Percentiles rank a stretch among this genome's conserved stretches.
These are phyloP conservation scores for Tetramorium simillimum DNA, from an alignment of 1,140 invertebrate species.

Conservation along the genomic window DNA sequence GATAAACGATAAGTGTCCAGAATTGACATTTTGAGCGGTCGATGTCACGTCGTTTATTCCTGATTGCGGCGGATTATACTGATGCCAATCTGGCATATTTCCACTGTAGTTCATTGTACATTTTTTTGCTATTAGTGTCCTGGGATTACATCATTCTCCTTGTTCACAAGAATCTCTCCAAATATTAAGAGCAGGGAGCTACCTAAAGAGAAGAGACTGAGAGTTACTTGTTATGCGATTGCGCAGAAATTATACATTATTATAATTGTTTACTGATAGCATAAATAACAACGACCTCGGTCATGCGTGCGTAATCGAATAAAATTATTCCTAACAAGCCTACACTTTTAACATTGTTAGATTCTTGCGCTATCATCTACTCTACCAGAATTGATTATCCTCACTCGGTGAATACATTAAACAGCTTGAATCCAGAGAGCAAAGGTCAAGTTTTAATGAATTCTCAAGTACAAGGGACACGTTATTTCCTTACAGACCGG, in stretches of 20 bases:
- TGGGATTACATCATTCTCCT: constrained; percentile 56
- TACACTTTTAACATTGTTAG: not conserved
- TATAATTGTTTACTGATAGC: not conserved
- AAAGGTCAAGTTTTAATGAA: not conserved
- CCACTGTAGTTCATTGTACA: constrained; percentile 77
- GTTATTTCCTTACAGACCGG: not conserved
- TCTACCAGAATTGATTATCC: not conserved
- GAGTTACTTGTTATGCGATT: not conserved
- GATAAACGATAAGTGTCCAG: constrained; percentile 68
- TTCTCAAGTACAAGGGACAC: not conserved
- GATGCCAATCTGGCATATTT: constrained; percentile 75
- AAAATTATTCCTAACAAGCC: not conserved
- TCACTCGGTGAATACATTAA: not conserved
- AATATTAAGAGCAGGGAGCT: constrained; percentile 59
- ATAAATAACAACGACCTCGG: not conserved
- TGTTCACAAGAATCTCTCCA: constrained; percentile 15
- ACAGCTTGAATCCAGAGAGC: not conserved
- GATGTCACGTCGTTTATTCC: constrained; percentile 64
- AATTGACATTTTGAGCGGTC: constrained; percentile 72
- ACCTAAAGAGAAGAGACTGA: constrained; percentile 52
- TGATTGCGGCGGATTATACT: constrained; percentile 69
- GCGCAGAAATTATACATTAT: not conserved
- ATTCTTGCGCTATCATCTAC: not conserved
- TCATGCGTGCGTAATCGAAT: not conserved
- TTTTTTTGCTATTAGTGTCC: constrained; percentile 64